Evolutionary conservation across 2,888 invertebrate species (phyloP).

Genomic region (Hyles lineata): DNA sequence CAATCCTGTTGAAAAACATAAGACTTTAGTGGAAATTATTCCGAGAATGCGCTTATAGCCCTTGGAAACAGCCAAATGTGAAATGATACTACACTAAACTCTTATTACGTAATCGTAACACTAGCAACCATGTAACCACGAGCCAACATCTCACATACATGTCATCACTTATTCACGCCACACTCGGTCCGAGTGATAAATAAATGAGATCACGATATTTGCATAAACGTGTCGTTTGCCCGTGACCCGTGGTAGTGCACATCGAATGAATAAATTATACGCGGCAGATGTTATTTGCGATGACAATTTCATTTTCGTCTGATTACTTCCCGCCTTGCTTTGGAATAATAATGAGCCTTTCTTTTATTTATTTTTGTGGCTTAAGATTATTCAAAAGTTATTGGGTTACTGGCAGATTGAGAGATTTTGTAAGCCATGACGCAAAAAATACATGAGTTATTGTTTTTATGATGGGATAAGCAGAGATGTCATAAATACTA

Average conservation of each 20-base stretch:
- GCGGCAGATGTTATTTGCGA: slow-evolving; percentile 62
- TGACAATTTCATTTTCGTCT: slow-evolving; percentile 66
- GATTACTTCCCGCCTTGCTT: slow-evolving; percentile 59
- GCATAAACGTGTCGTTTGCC: slow-evolving; percentile 24
- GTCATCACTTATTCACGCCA: slow-evolving; percentile 29
- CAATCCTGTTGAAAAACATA: no score
- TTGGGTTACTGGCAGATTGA: not conserved
- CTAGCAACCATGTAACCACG: not conserved
- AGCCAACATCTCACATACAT: slow-evolving; percentile 9
- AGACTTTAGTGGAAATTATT: no score
- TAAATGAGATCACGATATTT: slow-evolving; percentile 30
- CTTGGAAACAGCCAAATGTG: no score
- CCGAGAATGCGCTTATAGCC: not conserved
- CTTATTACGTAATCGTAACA: not conserved
- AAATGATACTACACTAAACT: no score
- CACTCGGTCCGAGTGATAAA: slow-evolving; percentile 27
- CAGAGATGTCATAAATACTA: no score
- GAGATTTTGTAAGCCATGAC: no score
- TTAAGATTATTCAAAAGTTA: not conserved
- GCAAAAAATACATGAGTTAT: no score
- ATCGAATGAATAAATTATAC: slow-evolving; percentile 59
- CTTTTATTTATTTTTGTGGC: slow-evolving; percentile 32
- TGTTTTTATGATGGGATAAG: no score
- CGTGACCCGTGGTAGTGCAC: slow-evolving; percentile 35
- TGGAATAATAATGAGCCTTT: slow-evolving; percentile 61